A percentile compares a stretch with the other conserved stretches of the same genome.
Evolutionary conservation across 2,797 vertebrate species (phyloP).

Genomic region (Lerista edwardsae): DNA sequence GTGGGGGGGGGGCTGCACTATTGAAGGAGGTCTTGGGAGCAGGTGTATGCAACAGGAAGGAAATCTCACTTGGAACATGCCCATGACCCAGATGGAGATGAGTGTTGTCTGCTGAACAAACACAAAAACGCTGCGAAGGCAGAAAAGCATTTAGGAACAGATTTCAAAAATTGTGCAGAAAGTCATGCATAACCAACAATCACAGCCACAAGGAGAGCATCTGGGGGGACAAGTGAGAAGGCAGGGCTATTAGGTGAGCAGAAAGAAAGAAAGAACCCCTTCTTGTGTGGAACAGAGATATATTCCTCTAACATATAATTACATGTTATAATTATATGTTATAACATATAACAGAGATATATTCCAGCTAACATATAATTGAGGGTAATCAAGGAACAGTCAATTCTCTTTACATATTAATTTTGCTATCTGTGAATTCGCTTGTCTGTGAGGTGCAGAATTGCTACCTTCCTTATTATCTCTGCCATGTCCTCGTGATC

Average conservation of each 20-base stretch:
- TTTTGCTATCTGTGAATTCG: too few relatives aligned
- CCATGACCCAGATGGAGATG: not conserved
- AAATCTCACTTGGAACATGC: conserved; percentile 20
- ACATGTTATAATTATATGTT: too few relatives aligned
- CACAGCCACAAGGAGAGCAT: conserved; percentile 25
- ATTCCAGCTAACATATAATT: too few relatives aligned
- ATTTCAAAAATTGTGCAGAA: not conserved
- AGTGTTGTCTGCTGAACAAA: conserved; percentile 12
- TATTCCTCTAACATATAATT: too few relatives aligned
- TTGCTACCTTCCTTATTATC: too few relatives aligned
- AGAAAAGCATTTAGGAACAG: not conserved
- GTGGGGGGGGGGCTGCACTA: not conserved
- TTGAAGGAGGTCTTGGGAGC: not conserved
- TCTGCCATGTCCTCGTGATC: too few relatives aligned
- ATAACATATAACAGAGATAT: too few relatives aligned
- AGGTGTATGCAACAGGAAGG: conserved; percentile 18
- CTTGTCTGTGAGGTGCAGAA: too few relatives aligned
- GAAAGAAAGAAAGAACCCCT: not conserved
- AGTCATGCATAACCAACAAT: fast-evolving
- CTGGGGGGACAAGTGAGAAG: not conserved
- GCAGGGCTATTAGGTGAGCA: not conserved
- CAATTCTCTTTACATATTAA: too few relatives aligned
- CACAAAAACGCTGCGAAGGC: conserved; percentile 2
- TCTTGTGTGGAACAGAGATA: not conserved
- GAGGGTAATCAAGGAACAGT: too few relatives aligned